Base-by-base conservation (phyloP, 2,888 invertebrate species). In the Drosophila meridionalis region DNA sequence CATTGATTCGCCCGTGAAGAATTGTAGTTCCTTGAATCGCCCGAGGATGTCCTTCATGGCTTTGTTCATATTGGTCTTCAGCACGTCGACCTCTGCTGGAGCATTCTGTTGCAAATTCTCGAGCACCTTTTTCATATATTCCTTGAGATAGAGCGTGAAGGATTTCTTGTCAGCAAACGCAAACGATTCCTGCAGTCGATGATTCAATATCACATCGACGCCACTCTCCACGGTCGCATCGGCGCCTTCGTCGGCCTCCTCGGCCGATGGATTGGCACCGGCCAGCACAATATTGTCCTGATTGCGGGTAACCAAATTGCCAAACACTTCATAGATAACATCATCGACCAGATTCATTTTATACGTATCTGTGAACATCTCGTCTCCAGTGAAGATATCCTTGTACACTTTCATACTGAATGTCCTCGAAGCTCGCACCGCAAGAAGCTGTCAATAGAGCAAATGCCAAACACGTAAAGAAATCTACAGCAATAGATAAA, bases 331-430 rank as follows among this genome's bases (percentile, higher is more conserved):
- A 92, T 98, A 99, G 72, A 98, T 93, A 57, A 98, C 97, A 93
- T 98, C 97, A 93, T 99, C 98, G 52, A 98, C 95, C 83, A 98
- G 94, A 93, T 98, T 98, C 88, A 98, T 95, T 94, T 96, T 98
- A 94, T 98, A 98, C 63, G 97, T 96, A 94, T 99, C 99, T 69
- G 98, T 98, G 95, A 98, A 98, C 97, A 99, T 97, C 95, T 99
- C 99, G 94, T 99, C 99, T 91, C 98, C 98, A 90, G 98, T 98
- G 94, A 98, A 96, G 94, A 97, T 95, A 95, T 98, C 98, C 94
- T 98, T 98, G 95, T 96, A 99, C 94, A 98, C 97, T 94, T 95
- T 97, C 98, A 99, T 99, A 5, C 4, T 55, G 12, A 36, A 28
- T 40, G n/a, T 40, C 28, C 55, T 40, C 30, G 34, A 32, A 26